Evolutionary conservation across 2,888 invertebrate genomes (phyloP).

Genomic region (Eupithecia tripunctaria): DNA sequence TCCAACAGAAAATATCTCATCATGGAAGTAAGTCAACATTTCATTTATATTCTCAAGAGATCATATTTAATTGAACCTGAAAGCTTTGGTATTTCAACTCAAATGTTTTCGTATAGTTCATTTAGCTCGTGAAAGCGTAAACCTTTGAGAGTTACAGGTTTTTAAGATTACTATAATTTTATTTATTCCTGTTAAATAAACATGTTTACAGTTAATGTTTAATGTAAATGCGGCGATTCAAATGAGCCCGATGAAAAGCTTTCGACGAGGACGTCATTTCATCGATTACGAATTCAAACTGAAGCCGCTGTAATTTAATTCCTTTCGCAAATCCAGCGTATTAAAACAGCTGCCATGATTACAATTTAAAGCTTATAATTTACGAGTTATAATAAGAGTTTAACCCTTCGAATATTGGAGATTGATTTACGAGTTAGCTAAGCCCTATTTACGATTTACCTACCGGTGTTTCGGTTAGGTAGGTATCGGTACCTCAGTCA

Average conservation of each 20-base stretch:
- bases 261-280: background rate
- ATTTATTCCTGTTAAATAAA: background rate
- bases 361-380: constrained; percentile 15
- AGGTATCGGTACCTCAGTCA: background rate
- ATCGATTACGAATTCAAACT: background rate
- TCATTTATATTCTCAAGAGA: background rate
- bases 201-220: no score
- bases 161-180: background rate
- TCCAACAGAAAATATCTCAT: constrained; percentile 6
- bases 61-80: background rate
- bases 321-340: constrained; percentile 9
- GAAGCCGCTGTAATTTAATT: constrained; percentile 11
- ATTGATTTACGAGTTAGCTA: constrained; percentile 34
- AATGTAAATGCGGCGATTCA: background rate
- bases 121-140: background rate
- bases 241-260: background rate
- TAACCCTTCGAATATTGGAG: constrained; percentile 12
- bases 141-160: background rate
- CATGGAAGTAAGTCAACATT: constrained; percentile 5
- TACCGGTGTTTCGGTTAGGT: background rate
- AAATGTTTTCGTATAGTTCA: background rate
- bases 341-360: constrained; percentile 12
- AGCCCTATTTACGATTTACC: constrained; percentile 10
- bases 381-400: constrained; percentile 20
- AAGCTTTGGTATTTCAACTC: constrained; percentile 2